Evolutionary conservation across 2,888 invertebrate genomes (phyloP).

Genomic region (Aelia acuminata): DNA sequence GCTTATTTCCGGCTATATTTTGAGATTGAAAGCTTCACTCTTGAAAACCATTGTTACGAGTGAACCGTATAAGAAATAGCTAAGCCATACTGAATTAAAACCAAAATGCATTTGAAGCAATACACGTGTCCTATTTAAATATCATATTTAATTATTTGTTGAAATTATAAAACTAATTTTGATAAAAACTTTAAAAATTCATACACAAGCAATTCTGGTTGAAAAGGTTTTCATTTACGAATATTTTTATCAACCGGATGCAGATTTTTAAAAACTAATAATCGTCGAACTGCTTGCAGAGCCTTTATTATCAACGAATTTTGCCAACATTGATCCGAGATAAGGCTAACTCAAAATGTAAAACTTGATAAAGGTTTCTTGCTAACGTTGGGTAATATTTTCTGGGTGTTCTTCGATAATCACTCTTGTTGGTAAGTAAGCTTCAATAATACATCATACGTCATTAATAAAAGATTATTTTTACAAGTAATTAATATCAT

Average conservation of each 20-base stretch:
- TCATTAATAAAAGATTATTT: neutral
- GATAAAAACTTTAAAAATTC: neutral
- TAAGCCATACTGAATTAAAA: neutral
- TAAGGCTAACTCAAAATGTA: neutral
- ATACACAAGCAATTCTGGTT: neutral
- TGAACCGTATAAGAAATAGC: neutral
- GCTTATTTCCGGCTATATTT: too few relatives aligned
- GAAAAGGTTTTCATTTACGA: neutral
- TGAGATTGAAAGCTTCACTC: too few relatives aligned
- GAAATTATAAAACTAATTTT: neutral
- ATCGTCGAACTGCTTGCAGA: neutral
- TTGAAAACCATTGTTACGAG: too few relatives aligned
- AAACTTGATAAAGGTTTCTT: neutral
- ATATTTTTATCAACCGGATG: constrained; percentile 16
- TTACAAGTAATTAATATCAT: neutral
- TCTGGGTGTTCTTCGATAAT: neutral
- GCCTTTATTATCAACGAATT: neutral
- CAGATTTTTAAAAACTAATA: neutral
- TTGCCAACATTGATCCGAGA: neutral
- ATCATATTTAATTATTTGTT: neutral
- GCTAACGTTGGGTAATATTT: neutral
- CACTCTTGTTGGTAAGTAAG: neutral
- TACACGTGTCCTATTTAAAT: neutral
- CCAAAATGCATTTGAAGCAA: too few relatives aligned
- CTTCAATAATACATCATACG: too few relatives aligned